Conservation (phyloP, 2,113 vertebrate genomes). For the Glareola pratincola region DNA sequence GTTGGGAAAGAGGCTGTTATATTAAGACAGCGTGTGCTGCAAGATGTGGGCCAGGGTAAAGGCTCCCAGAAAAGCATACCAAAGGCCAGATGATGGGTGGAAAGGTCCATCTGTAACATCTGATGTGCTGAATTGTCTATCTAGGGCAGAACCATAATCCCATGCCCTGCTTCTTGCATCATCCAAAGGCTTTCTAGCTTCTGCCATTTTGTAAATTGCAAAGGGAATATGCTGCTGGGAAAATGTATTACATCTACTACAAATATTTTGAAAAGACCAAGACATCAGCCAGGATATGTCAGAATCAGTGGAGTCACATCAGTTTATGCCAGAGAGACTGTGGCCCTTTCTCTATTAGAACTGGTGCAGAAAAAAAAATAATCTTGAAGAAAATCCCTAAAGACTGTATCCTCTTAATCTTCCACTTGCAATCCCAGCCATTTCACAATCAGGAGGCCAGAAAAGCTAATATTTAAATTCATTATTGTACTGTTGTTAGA, state of each 20-base stretch:
- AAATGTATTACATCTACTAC: neutral
- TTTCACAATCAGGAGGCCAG: neutral
- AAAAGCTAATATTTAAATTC: conserved; percentile 18
- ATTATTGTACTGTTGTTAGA: neutral
- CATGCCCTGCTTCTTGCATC: neutral
- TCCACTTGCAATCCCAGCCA: neutral
- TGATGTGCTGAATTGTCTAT: neutral
- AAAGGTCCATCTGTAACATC: neutral
- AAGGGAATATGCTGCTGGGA: conserved; percentile 18
- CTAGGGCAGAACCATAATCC: neutral
- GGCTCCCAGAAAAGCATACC: neutral
- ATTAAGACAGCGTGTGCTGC: neutral
- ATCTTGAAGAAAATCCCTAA: neutral
- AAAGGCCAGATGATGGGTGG: neutral
- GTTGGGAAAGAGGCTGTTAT: neutral
- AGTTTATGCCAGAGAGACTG: neutral
- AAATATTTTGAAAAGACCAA: conserved; percentile 42
- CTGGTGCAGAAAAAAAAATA: neutral
- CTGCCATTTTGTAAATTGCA: conserved; percentile 5
- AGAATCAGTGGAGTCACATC: neutral
- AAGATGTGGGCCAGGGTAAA: neutral
- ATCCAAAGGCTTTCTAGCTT: neutral
- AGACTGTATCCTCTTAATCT: neutral
- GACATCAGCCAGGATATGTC: neutral
- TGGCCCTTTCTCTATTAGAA: neutral